Base-by-base conservation (phyloP, 2,113 vertebrate genomes). In the Festucalex cinctus region DNA sequence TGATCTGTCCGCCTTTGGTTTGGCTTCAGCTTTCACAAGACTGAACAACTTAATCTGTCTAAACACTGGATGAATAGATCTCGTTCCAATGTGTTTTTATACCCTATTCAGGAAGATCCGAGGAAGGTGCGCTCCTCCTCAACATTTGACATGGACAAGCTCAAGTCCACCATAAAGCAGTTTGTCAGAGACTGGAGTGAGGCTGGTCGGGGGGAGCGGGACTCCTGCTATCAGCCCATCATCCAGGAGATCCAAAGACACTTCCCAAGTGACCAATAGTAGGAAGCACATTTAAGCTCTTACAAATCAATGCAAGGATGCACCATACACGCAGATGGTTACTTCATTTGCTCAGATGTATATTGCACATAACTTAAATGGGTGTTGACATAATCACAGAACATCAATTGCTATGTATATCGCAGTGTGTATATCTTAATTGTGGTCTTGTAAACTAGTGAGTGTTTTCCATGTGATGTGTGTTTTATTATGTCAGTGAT, bases 141-240 rank as follows among this genome's bases (percentile, higher is more conserved):
- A n/a, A 98, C 95, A 0, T 99, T 99, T 91, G 96, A 99, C 88
- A 98, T 99, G 97, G 97, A 99, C 91, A 99, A 99, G 78, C 93
- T 99, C 53, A 99, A 99, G 75, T 99, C 97, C 10, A 99, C 97
- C 20, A 91, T 99, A 87, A 99, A 98, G 88, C 97, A 99, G 70
- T 98, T 99, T 93, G 95, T 98, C 70, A 92, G 97, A 87, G 97
- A 99, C 87, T 99, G 97, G 97, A 99, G 96, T 36, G 95, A 96
- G 80, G 91, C 88, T 19, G 97, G 97, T 36, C 94, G 93, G 73
- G 85, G 90, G 26, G 97, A 99, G 80, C 93, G 97, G 83, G 96
- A 98, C 71, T 87, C 94, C 79, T 99, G 96, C 90, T 99, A 99
- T 87, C 91, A 86, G 73, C 97, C 97, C 41, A 95, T 99, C 82